Evolutionary conservation across 2,888 invertebrate species (phyloP).

Genomic region (Cephus sareptanus): DNA sequence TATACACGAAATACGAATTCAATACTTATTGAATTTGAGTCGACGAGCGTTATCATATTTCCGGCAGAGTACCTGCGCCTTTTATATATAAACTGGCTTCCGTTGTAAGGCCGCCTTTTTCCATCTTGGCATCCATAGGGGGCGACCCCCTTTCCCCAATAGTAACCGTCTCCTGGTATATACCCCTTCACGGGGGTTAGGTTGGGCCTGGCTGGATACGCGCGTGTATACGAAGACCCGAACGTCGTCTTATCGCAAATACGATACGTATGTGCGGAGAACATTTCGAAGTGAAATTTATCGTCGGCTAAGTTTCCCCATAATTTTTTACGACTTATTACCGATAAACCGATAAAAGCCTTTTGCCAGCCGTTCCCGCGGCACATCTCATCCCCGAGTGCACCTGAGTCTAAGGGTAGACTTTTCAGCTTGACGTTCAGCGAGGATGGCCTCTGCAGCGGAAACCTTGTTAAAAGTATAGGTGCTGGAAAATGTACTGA

Average conservation of each 20-base stretch:
- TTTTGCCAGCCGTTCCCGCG: neutral
- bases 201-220: neutral
- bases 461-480: neutral
- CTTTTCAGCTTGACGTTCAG: neutral
- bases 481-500: neutral
- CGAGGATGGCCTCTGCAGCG: neutral
- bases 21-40: slow-evolving; percentile 39
- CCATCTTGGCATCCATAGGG: neutral
- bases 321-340: slow-evolving; percentile 21
- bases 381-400: neutral
- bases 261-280: neutral
- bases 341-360: slow-evolving; percentile 3
- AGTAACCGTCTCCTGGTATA: neutral
- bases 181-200: neutral
- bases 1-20: slow-evolving; percentile 39
- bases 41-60: slow-evolving; percentile 38
- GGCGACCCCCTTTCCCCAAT: neutral
- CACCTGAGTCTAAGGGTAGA: neutral
- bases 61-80: slow-evolving; percentile 29
- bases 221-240: neutral
- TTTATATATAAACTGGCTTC: slow-evolving; percentile 28
- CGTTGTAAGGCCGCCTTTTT: neutral
- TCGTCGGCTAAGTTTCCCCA: neutral
- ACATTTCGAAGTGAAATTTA: neutral
- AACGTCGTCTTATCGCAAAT: neutral